A percentile compares a stretch with the other conserved stretches of the same genome.
These are phyloP conservation scores for Aphaenogaster ashmeadi DNA, from an alignment of 1,140 invertebrate species.

Conservation along the genomic window DNA sequence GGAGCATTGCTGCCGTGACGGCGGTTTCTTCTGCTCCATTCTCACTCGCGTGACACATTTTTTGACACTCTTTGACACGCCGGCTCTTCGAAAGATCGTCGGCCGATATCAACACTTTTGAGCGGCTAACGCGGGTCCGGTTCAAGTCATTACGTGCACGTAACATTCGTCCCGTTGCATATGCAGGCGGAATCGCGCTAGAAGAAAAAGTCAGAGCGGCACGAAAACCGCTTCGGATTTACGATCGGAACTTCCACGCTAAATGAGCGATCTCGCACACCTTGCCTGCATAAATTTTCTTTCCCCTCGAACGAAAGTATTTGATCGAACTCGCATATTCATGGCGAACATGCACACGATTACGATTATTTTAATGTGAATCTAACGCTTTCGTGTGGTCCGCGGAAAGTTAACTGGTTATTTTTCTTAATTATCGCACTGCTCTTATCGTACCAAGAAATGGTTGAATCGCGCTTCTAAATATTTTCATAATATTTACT, in stretches of 20 bases:
- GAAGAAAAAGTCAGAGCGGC: conserved; percentile 25
- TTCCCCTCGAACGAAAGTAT: background rate
- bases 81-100: conserved; percentile 71
- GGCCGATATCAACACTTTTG: conserved; percentile 72
- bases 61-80: conserved; percentile 70
- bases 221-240: conserved; percentile 39
- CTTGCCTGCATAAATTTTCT: background rate
- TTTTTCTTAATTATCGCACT: background rate
- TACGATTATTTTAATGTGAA: background rate
- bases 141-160: conserved; percentile 71
- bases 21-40: conserved; percentile 43
- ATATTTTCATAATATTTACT: background rate
- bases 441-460: background rate
- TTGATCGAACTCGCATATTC: background rate
- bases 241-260: conserved; percentile 6
- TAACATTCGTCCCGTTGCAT: conserved; percentile 61
- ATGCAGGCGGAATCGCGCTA: conserved; percentile 46
- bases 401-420: background rate
- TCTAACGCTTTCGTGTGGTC: background rate
- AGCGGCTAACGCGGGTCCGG: conserved; percentile 1
- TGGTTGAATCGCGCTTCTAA: background rate
- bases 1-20: conserved; percentile 53
- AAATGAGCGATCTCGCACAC: conserved; percentile 28
- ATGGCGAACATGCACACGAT: conserved; percentile 1
- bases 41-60: conserved; percentile 74